phyloP scores from a whole-genome alignment of 2,797 vertebrate species.

The Xenentodon cancila region DNA sequence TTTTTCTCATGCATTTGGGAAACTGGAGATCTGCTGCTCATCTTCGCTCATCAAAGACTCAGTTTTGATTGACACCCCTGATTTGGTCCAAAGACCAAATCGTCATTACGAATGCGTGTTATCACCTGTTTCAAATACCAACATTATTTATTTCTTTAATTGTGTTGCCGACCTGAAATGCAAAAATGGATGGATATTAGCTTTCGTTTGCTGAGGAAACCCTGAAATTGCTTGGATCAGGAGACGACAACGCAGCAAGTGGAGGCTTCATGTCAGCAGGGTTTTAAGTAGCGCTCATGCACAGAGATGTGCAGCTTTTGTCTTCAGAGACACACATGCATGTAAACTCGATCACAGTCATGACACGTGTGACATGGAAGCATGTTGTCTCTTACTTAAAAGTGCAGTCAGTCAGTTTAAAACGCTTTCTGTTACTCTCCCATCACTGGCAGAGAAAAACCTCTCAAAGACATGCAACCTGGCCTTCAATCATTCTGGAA shows the following conservation, averaged over 20 bases:
- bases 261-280: conserved; percentile 37
- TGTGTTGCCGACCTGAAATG: too few relatives aligned
- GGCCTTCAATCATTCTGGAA: conserved; percentile 17
- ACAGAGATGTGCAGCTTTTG: conserved; percentile 16
- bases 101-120: too few relatives aligned
- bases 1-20: too few relatives aligned
- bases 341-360: conserved; percentile 9
- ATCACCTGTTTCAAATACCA: too few relatives aligned
- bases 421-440: conserved; percentile 13
- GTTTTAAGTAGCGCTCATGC: conserved; percentile 26
- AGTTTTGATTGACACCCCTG: too few relatives aligned
- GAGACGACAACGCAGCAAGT: background rate
- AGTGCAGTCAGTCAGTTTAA: conserved; percentile 8
- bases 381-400: background rate
- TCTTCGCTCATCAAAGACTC: too few relatives aligned
- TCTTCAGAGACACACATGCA: conserved; percentile 32
- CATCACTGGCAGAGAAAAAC: conserved; percentile 14
- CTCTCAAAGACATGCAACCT: conserved; percentile 45
- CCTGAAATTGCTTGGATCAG: too few relatives aligned
- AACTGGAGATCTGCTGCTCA: too few relatives aligned
- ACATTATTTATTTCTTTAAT: too few relatives aligned
- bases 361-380: conserved; percentile 15
- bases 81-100: too few relatives aligned
- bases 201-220: too few relatives aligned
- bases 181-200: too few relatives aligned